Evolutionary conservation across 2,888 invertebrate genomes (phyloP).

Genomic region (Trisateles emortualis): DNA sequence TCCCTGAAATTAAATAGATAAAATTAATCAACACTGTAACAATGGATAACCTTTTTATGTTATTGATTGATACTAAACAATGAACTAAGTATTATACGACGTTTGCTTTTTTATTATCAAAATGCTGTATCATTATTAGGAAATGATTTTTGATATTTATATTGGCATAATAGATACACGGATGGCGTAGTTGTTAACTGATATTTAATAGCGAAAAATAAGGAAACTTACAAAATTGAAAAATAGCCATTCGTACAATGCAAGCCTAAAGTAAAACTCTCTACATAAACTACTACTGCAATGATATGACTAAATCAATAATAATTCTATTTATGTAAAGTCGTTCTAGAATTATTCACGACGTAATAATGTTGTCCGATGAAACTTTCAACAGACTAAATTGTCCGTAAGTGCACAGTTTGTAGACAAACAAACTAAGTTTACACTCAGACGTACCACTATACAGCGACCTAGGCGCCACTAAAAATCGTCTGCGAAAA

Average conservation of each 20-base stretch:
- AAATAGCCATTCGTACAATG: neutral
- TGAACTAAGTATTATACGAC: too few relatives aligned
- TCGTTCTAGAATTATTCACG: constrained; percentile 24
- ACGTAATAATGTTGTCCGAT: neutral
- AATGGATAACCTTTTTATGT: too few relatives aligned
- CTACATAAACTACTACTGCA: constrained; percentile 22
- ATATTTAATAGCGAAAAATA: too few relatives aligned
- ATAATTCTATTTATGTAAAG: constrained; percentile 17
- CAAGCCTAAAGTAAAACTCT: constrained; percentile 12
- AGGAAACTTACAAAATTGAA: too few relatives aligned
- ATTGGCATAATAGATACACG: too few relatives aligned
- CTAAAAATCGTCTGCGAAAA: neutral
- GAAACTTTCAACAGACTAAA: constrained; percentile 39
- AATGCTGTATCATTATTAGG: too few relatives aligned
- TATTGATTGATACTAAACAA: too few relatives aligned
- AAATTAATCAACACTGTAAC: too few relatives aligned
- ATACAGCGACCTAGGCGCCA: neutral
- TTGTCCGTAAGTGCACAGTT: constrained; percentile 47
- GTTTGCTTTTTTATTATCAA: too few relatives aligned
- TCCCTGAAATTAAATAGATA: too few relatives aligned
- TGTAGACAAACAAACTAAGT: constrained; percentile 30
- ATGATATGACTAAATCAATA: constrained; percentile 39
- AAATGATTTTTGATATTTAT: too few relatives aligned
- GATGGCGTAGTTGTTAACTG: too few relatives aligned
- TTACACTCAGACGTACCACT: neutral